Percentiles rank a stretch among this genome's conserved stretches.
Evolutionary conservation across 1,140 invertebrate species (phyloP).

Genomic region (Bombus turneri): DNA sequence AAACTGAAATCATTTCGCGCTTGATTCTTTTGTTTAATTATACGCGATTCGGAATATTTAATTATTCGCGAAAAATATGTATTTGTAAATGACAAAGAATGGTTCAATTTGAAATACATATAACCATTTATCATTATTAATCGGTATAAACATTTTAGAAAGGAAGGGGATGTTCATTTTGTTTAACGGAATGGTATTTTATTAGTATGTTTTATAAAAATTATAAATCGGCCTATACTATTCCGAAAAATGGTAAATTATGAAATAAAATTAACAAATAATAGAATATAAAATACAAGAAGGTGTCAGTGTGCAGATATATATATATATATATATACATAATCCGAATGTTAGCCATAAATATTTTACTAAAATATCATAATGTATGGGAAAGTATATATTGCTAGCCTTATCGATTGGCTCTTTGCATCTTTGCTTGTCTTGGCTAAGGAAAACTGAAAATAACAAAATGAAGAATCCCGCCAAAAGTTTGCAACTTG

Average conservation of each 20-base stretch:
- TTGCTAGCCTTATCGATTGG: background rate
- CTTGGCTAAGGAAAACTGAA: background rate
- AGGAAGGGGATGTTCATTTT: background rate
- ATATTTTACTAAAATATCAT: background rate
- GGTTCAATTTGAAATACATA: background rate
- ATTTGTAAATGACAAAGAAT: no score
- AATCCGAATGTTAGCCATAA: background rate
- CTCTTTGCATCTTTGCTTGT: slow-evolving; percentile 39
- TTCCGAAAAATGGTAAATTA: background rate
- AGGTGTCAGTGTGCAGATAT: background rate
- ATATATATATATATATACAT: background rate
- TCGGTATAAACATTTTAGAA: background rate
- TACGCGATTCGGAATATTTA: background rate
- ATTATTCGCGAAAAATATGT: no score
- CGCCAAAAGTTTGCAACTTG: slow-evolving; percentile 47
- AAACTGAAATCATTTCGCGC: background rate
- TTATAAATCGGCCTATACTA: background rate
- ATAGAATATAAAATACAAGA: background rate
- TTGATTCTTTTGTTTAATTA: background rate
- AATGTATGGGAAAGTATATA: background rate
- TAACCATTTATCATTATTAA: background rate
- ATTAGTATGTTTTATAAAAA: background rate
- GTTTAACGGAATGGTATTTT: background rate
- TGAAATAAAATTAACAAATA: background rate
- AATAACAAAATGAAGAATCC: slow-evolving; percentile 41